Percentiles rank a stretch among this genome's conserved stretches.
phyloP scores from a whole-genome alignment of 2,797 vertebrate genomes.

The Falco rusticolus region DNA sequence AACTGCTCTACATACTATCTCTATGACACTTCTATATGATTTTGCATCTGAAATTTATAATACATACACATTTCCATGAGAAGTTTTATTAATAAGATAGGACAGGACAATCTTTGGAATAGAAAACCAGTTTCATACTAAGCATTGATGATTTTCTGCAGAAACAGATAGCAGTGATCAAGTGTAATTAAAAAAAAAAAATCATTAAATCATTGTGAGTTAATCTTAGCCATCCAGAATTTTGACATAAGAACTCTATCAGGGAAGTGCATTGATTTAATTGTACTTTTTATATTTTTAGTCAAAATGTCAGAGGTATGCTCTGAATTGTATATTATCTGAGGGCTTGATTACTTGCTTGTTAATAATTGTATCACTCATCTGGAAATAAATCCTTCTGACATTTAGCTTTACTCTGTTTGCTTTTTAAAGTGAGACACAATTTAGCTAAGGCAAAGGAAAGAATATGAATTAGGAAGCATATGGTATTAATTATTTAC shows the following conservation, averaged over 20 bases:
- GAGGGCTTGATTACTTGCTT: slow-evolving; percentile 41
- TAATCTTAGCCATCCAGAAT: neutral
- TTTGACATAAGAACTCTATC: neutral
- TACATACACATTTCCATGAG: neutral
- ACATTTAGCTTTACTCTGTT: slow-evolving; percentile 33
- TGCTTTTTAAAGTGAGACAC: neutral
- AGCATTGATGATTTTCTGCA: neutral
- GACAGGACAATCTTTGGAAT: neutral
- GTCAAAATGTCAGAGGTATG: slow-evolving; percentile 35
- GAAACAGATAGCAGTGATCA: neutral
- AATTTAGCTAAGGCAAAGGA: neutral
- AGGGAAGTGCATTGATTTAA: slow-evolving; percentile 18
- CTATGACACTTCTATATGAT: neutral
- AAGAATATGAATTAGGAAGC: neutral
- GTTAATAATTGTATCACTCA: slow-evolving; percentile 38
- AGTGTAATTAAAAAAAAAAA: neutral
- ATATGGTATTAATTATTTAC: slow-evolving; percentile 19
- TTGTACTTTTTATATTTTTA: slow-evolving; percentile 16
- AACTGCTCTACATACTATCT: neutral
- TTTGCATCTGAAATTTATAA: neutral
- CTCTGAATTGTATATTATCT: slow-evolving; percentile 35
- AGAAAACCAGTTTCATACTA: neutral
- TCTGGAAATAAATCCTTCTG: slow-evolving; percentile 38
- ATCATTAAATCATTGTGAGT: neutral
- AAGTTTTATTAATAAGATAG: neutral